Evolutionary conservation across 2,797 vertebrate species (phyloP), one percentile per base, ranked within the genome.

Genomic region (Novumbra hubbsi): DNA sequence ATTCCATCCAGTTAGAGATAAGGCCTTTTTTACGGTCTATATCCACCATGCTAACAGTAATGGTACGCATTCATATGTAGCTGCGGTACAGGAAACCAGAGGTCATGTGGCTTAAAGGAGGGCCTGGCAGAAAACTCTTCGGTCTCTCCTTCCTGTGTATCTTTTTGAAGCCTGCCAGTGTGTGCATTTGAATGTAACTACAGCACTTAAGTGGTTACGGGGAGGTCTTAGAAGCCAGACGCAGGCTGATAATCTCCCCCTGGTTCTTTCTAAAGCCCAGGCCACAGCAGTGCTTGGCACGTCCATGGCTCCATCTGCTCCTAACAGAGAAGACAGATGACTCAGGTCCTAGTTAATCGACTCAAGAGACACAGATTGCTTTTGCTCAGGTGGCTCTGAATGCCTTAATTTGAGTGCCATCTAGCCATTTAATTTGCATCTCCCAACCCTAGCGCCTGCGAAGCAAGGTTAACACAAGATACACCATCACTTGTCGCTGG

Each of bases 371-470:
- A 76, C 82, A 83, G 81, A 89, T 85, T 89, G 88, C 87, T 86
- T 89, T 86, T 88, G 85, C 84, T 90, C 83, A 86, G 88, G 85
- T 89, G 85, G 84, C 87, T 86, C 87, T 80, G 88, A 88, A 89
- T 71, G 66, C 55, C 30, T 57, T 45, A 45, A 45, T 45, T 45
- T 24, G 68, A 72, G 73, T 50, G 76, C 67, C 30, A 68, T 65
- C 76, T 41, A 34, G 52, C 55, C 69, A 65, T 87, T 86, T 80
- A 63, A 88, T 91, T 88, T 90, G 87, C 87, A 88, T 91, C 78
- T 68, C 78, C 79, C 78, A 79, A 77, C 73, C 79, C 74, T 68
- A 77, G 82, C 69, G 76, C 78, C 83, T 81, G 81, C 52, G 72
- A 70, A 84, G 76, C 70, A 79, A 85, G 85, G 86, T 88, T 86